Conservation (phyloP, 2,888 invertebrate species). For the Philonicus albiceps region DNA sequence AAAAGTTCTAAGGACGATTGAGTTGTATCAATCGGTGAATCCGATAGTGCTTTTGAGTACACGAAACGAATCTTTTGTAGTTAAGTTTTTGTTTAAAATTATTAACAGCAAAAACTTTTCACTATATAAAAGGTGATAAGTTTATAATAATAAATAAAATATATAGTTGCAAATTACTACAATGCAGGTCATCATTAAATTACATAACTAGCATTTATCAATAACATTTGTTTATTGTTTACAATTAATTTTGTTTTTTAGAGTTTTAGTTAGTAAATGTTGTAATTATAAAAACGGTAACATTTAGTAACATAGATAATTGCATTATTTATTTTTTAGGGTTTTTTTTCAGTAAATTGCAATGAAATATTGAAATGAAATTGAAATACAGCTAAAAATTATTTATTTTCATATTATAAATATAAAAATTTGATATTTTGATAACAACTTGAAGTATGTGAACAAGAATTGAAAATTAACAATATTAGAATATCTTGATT, state of each 20-base stretch:
- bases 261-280: too few relatives aligned
- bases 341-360: too few relatives aligned
- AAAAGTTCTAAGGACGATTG: not conserved
- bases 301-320: too few relatives aligned
- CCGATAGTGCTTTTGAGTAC: not conserved
- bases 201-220: not conserved
- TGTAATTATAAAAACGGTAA: too few relatives aligned
- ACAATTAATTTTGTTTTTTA: not conserved
- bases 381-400: too few relatives aligned
- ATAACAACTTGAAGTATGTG: too few relatives aligned
- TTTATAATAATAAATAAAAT: not conserved
- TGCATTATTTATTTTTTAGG: too few relatives aligned
- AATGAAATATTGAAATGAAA: too few relatives aligned
- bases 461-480: too few relatives aligned
- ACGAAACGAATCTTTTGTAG: not conserved
- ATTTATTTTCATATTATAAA: too few relatives aligned
- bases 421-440: too few relatives aligned
- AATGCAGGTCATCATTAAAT: not conserved
- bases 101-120: not conserved
- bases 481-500: too few relatives aligned
- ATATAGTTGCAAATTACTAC: not conserved
- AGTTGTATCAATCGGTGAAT: not conserved
- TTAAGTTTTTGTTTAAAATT: not conserved
- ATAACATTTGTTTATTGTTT: not conserved
- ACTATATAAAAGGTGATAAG: not conserved